Evolutionary conservation across 1,140 invertebrate genomes (phyloP), one percentile per base, ranked within the genome.

Genomic region (Campodea augens): DNA sequence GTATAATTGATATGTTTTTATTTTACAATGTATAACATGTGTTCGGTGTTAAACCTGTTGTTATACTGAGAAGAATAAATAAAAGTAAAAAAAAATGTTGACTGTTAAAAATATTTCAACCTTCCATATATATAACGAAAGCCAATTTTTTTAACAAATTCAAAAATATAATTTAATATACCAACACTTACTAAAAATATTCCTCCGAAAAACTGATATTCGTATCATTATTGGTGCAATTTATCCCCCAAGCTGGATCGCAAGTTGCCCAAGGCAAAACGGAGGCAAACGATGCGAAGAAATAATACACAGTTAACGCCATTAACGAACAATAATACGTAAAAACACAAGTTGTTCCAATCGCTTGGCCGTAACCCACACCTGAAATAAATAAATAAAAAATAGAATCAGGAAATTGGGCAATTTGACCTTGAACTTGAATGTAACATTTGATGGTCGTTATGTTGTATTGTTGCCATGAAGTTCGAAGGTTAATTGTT

Each of bases 311-410:
- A 3, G 58, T 54, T 2, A 61, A 41, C 2, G 58, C 62, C 60
- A 67, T 64, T 2, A 66, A 41, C 18, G 56, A 55, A 29, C 57
- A 57, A 44, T 63, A 65, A 48, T 64, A 65, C 2, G 62, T 58
- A 4, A 60, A 43, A 2, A 65, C 55, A 19, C 54, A 57, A 5
- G 51, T 51, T 2, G 56, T 58, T 4, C 52, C 55, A 15, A 64
- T 43, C 21, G 61, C 46, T 43, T 63, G 58, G 1, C 59, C 61
- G 43, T 59, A 64, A 1, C 66, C 66, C n/a, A 68, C 51, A 18
- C 63, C 65, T 67, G 50, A 4, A 27, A 37, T 32, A 32, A 32
- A 10, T 15, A 20, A 41, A 32, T 4, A 41, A 44, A 19, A 51
- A 1, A 46, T 2, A 43, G 5, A 42, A 15, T 12, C 4, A 12